Conservation (phyloP, 2,113 vertebrate genomes). For the Heterochromis multidens region DNA sequence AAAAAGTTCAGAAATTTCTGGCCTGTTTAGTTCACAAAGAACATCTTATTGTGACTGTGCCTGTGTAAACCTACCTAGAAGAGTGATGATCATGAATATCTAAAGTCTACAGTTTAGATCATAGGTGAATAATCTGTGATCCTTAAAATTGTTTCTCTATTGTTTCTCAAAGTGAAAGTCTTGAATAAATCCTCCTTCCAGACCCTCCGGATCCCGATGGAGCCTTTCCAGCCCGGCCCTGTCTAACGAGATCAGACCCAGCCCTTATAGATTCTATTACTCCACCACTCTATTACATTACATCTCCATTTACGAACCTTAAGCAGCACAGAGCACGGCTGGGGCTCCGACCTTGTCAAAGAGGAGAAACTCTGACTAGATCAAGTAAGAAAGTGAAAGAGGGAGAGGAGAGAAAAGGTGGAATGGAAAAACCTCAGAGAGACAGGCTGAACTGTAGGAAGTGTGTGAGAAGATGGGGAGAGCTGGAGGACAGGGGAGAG, state of each 20-base stretch:
- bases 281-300: constrained; percentile 76
- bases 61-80: neutral
- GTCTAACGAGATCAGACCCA: constrained; percentile 74
- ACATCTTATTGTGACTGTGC: neutral
- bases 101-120: neutral
- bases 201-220: constrained; percentile 38
- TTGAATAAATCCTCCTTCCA: constrained; percentile 13
- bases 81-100: neutral
- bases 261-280: constrained; percentile 76
- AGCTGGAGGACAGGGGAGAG: constrained; percentile 20
- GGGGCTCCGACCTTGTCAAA: constrained; percentile 75
- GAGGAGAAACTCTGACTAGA: constrained; percentile 64
- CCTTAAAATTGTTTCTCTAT: neutral
- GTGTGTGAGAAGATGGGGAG: constrained; percentile 52
- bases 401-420: constrained; percentile 13
- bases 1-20: neutral
- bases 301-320: constrained; percentile 77
- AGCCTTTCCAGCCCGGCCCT: constrained; percentile 50
- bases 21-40: too few relatives aligned
- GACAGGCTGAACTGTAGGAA: constrained; percentile 20
- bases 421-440: constrained; percentile 15
- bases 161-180: constrained; percentile 1
- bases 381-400: constrained; percentile 26
- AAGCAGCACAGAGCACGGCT: constrained; percentile 63
- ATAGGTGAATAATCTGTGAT: neutral